Evolutionary conservation across 2,113 vertebrate genomes (phyloP), one percentile per base, ranked within the genome.

Genomic region (Oostethus manadensis): DNA sequence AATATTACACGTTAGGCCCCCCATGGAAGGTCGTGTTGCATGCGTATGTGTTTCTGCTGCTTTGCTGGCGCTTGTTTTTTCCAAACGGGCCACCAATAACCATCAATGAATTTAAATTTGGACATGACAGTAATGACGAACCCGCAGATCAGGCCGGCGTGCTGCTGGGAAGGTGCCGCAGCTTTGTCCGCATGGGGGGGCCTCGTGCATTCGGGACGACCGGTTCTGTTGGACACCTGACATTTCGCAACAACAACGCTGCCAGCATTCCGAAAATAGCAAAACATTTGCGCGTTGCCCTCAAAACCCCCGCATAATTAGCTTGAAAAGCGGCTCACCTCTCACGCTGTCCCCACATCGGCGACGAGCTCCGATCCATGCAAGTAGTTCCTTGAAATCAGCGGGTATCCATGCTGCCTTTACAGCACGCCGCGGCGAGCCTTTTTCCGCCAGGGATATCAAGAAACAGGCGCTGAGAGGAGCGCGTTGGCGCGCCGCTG

Each of bases 351-450:
- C 71, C 76, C 89, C 88, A 86, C 81, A 83, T 72, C 21, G 76
- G 20, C 48, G 82, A 58, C 49, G 85, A 84, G 68, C 75, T 84
- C 88, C 88, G 87, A 78, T 90, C 89, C 89, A 89, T 89, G 58
- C 22, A 86, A 70, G 49, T 74, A 68, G 1, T 3, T 74, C 77
- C 73, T 59, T 71, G 43, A 74, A 15, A 58, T 81, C 66, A 77
- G 17, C 66, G 70, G 68, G 69, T 60, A 63, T 74, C 76, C 80
- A 80, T 74, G 67, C 64, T 33, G 58, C 45, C 62, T 67, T 66
- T 59, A 61, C 46, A 74, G 56, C 64, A 50, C n/a, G 51, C 33
- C 64, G 60, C 58, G 81, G 72, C 82, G 47, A n/a, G 44, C 21
- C 49, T 6, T 43, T 54, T 42, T 55, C 38, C 21, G 33, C 0